These are phyloP conservation scores for Pandion haliaetus DNA, from an alignment of 2,113 vertebrate species.

Conservation along the genomic window DNA sequence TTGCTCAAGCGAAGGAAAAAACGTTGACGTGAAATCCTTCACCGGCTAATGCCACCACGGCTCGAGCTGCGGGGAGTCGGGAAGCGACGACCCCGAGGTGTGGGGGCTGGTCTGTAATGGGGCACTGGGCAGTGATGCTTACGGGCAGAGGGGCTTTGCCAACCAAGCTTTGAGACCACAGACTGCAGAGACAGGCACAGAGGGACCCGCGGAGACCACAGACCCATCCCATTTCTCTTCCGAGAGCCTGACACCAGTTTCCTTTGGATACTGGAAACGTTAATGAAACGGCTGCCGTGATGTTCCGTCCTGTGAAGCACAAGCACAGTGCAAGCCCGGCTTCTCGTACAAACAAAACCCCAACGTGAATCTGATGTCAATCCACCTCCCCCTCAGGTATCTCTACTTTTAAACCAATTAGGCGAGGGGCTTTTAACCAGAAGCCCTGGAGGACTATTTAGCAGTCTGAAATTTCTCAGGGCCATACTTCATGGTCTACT, in stretches of 20 bases:
- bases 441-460: no score
- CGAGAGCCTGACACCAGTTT: neutral
- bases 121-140: neutral
- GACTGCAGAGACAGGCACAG: neutral
- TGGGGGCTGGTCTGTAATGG: neutral
- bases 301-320: neutral
- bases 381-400: neutral
- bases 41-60: neutral
- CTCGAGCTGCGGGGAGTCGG: neutral
- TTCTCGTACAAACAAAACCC: neutral
- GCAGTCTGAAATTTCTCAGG: neutral
- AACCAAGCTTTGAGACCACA: neutral
- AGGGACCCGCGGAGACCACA: neutral
- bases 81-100: neutral
- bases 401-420: neutral
- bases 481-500: neutral
- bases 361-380: accelerated
- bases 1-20: no score
- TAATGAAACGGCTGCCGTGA: neutral
- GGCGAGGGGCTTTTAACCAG: neutral
- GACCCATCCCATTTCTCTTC: neutral
- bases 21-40: no score
- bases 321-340: neutral
- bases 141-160: neutral
- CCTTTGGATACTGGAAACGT: neutral